phyloP scores from a whole-genome alignment of 2,888 invertebrate species.

The Parascotia fuliginaria region DNA sequence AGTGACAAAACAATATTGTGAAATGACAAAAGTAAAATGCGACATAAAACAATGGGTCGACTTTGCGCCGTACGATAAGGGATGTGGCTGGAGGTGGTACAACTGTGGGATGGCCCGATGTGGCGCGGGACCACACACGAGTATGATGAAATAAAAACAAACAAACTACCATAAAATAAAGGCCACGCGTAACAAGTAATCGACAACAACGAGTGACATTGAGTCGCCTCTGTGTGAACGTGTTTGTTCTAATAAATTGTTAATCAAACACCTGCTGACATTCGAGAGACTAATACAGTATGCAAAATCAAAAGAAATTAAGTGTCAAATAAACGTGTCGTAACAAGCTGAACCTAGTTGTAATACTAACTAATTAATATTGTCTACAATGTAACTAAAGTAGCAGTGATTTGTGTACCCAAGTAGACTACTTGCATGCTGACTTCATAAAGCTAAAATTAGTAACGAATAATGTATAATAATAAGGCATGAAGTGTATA shows the following conservation, averaged over 20 bases:
- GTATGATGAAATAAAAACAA: slow-evolving; percentile 7
- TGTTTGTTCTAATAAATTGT: slow-evolving; percentile 56
- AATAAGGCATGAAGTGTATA: slow-evolving; percentile 64
- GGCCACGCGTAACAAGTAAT: slow-evolving; percentile 20
- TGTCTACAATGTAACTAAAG: slow-evolving; percentile 66
- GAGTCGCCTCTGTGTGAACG: slow-evolving; percentile 49
- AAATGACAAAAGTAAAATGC: slow-evolving; percentile 47
- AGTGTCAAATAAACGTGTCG: slow-evolving; percentile 33
- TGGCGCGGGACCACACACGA: slow-evolving; percentile 18
- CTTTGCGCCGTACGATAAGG: slow-evolving; percentile 73
- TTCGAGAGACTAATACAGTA: slow-evolving; percentile 40
- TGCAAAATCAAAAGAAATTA: slow-evolving; percentile 54
- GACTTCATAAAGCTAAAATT: slow-evolving; percentile 72
- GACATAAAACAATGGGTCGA: slow-evolving; percentile 80
- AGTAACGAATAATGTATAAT: slow-evolving; percentile 62
- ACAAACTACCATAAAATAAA: neutral
- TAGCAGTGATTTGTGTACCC: slow-evolving; percentile 68
- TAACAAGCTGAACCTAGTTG: slow-evolving; percentile 45
- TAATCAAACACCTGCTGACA: slow-evolving; percentile 61
- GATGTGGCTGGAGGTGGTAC: slow-evolving; percentile 51
- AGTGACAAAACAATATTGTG: slow-evolving; percentile 41
- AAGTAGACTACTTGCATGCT: slow-evolving; percentile 75
- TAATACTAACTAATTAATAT: slow-evolving; percentile 52
- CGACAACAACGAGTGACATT: slow-evolving; percentile 43
- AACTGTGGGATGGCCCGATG: slow-evolving; percentile 22